phyloP scores from a whole-genome alignment of 30 jellyfish, hydroid and myxozoan genomes.

The Morbakka virulenta region DNA sequence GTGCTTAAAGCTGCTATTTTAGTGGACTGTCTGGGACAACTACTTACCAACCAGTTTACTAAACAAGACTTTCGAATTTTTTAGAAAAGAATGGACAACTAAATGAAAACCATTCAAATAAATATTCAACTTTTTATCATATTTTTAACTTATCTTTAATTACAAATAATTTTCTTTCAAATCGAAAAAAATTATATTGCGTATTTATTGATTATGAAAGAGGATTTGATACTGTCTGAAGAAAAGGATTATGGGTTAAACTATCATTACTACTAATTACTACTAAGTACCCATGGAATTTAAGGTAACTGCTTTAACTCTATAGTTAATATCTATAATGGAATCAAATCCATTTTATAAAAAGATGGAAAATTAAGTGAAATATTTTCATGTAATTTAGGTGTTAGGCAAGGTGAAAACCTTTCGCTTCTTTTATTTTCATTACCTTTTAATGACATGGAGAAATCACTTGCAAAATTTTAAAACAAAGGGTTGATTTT shows the following conservation, averaged over 20 bases:
- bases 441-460: constrained; percentile 7
- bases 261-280: too few relatives aligned
- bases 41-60: not conserved
- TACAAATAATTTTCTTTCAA: not conserved
- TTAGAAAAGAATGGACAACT: constrained; percentile 5
- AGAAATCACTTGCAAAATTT: not conserved
- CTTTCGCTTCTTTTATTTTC: constrained; percentile 8
- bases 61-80: constrained; percentile 9
- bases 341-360: not conserved
- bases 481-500: not conserved
- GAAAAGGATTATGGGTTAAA: too few relatives aligned
- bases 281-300: constrained; percentile 5
- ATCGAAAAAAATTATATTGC: constrained; percentile 5
- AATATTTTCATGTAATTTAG: not conserved
- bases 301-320: not conserved
- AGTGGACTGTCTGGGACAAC: constrained; percentile 9
- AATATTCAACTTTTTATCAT: not conserved
- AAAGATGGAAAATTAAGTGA: not conserved
- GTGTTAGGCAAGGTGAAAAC: constrained; percentile 29
- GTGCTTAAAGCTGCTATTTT: not conserved
- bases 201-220: constrained; percentile 10
- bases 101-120: constrained; percentile 4
- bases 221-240: constrained; percentile 32
- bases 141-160: not conserved
- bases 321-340: not conserved